These are phyloP conservation scores for Nyctibius bracteatus DNA, from an alignment of 2,113 vertebrate species.

Conservation along the genomic window DNA sequence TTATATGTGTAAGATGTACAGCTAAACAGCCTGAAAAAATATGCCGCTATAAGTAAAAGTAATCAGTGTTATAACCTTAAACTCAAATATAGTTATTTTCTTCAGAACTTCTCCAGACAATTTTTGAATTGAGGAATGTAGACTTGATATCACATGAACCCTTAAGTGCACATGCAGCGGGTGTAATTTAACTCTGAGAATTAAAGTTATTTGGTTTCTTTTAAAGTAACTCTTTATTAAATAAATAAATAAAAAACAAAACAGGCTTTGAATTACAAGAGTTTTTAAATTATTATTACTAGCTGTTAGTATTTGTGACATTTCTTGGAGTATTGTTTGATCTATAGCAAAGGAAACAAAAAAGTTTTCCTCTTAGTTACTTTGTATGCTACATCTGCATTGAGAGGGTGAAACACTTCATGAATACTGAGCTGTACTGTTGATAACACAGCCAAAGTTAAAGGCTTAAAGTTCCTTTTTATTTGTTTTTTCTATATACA, in stretches of 20 bases:
- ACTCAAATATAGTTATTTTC: neutral
- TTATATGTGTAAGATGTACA: slow-evolving; percentile 66
- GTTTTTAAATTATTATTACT: neutral
- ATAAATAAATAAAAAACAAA: neutral
- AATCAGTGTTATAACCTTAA: neutral
- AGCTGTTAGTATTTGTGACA: neutral
- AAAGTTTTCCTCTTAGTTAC: neutral
- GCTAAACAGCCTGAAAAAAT: slow-evolving; percentile 67
- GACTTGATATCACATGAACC: neutral
- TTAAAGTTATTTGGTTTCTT: neutral
- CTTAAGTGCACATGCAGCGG: neutral
- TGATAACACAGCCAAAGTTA: neutral
- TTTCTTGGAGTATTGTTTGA: neutral
- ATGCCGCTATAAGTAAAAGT: slow-evolving; percentile 17
- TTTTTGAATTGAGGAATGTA: neutral
- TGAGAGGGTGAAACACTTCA: neutral
- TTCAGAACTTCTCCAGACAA: neutral
- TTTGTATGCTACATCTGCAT: neutral
- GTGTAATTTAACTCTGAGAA: neutral
- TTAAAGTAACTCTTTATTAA: neutral
- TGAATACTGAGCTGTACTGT: neutral
- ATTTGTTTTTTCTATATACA: neutral
- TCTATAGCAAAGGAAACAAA: neutral
- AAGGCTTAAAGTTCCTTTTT: neutral
- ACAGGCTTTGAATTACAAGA: neutral